These are phyloP conservation scores for Drosophila orosa DNA, from an alignment of 1,140 invertebrate genomes.

Conservation along the genomic window DNA sequence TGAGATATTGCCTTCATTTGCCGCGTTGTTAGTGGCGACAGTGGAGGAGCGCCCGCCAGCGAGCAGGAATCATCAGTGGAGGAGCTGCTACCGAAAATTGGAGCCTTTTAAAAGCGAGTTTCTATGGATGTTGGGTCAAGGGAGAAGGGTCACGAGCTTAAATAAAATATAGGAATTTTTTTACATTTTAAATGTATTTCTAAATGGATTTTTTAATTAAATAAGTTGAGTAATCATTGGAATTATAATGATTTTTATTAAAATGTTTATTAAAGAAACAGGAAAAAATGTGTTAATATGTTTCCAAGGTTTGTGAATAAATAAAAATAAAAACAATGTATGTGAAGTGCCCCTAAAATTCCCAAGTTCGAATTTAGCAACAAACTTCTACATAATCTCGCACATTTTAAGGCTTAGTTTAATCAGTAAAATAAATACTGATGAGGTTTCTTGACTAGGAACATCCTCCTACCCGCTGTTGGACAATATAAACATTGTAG, in stretches of 20 bases:
- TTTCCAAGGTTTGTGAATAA: too few species aligned
- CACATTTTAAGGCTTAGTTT: too few species aligned
- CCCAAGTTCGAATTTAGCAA: neutral
- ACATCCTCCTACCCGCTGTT: too few species aligned
- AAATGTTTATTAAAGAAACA: neutral
- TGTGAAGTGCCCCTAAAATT: neutral
- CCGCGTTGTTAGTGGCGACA: slow-evolving; percentile 57
- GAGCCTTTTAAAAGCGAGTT: neutral
- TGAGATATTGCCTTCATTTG: slow-evolving; percentile 79
- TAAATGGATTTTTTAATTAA: neutral
- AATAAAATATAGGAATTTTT: neutral
- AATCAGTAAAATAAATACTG: neutral
- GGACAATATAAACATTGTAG: neutral
- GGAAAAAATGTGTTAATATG: too few species aligned
- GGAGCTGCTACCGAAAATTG: neutral
- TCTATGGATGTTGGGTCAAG: neutral
- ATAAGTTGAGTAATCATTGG: accelerated
- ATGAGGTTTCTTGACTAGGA: too few species aligned
- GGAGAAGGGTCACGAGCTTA: neutral
- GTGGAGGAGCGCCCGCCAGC: slow-evolving; percentile 13
- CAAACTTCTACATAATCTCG: too few species aligned
- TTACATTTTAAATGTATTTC: neutral
- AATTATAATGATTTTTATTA: neutral
- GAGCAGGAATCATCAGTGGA: slow-evolving; percentile 11
- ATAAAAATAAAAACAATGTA: neutral